Percentiles rank a stretch among this genome's conserved stretches.
Evolutionary conservation across 2,113 vertebrate species (phyloP).

Genomic region (Crotalus horridus): DNA sequence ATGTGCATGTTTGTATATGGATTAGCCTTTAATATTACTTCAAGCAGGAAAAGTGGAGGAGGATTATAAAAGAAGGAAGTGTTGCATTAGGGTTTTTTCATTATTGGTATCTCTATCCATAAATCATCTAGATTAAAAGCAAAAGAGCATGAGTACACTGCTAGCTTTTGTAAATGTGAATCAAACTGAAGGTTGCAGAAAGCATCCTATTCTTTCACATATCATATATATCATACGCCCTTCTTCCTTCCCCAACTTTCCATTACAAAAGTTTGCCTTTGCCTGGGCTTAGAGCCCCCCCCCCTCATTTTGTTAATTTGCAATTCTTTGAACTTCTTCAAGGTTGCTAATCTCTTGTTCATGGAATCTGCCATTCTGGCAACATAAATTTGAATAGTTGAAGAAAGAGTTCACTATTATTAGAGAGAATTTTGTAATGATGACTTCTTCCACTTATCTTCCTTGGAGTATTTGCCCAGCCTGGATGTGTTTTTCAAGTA

Average conservation of each 20-base stretch:
- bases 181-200: background rate
- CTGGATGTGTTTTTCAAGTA: background rate
- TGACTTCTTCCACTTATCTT: background rate
- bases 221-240: background rate
- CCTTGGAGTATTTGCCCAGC: background rate
- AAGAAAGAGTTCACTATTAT: background rate
- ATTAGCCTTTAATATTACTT: background rate
- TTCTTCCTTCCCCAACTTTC: background rate
- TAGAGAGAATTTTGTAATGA: background rate
- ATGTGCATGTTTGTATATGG: background rate
- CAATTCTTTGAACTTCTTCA: background rate
- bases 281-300: background rate
- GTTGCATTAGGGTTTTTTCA: background rate
- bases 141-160: background rate
- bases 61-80: background rate
- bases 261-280: background rate
- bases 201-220: background rate
- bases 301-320: background rate
- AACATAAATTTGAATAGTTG: background rate
- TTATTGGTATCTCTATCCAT: background rate
- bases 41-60: background rate
- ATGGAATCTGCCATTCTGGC: background rate
- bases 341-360: background rate
- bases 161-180: background rate
- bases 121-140: background rate